Base-by-base conservation (phyloP, 1,140 invertebrate genomes). In the Drosophila paulistorum region DNA sequence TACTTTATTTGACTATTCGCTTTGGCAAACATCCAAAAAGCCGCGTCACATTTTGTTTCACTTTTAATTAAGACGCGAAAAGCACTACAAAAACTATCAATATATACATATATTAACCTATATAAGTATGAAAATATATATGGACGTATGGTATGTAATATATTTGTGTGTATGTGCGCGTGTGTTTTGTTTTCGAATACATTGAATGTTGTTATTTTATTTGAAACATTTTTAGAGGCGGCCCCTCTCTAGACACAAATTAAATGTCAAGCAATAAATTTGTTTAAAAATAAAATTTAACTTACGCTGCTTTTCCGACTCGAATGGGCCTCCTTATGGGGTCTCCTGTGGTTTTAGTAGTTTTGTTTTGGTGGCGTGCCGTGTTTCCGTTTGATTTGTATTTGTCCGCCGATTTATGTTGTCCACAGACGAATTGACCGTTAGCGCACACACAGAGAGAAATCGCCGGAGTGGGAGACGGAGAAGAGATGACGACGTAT, bases 11-110 rank as follows among this genome's bases (percentile, higher is more conserved):
- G 75, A 68, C 70, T 73, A 79, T 86, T 87, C 82, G 55, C 87
- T 86, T 86, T 87, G 83, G 84, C 79, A 51, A 65, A 70, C 64
- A 79, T 77, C 83, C 83, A 87, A 83, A 77, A 71, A 67, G 76
- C 67, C 61, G 65, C 69, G 58, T 79, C 69, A 79, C 65, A 71
- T 80, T 69, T 71, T 84, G 51, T 71, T 65, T 69, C 57, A 51
- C 60, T 71, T 85, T 86, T 81, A 79, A 87, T 87, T 82, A 83
- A 79, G 80, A 79, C 54, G 62, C 68, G 74, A 54, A 41, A 54
- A 48, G 35, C 64, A 35, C 42, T 41, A 58, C 55, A 54, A 26
- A 51, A 51, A 51, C 45, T 51, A 51, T 45, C 60, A 55, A 59
- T 68, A 65, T 33, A 63, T 61, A 35, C 41, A n/a, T n/a, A 48